Percentiles rank a stretch among this genome's conserved stretches.
These are phyloP conservation scores for Ptychoptera contaminata DNA, from an alignment of 2,888 invertebrate genomes.

Conservation along the genomic window DNA sequence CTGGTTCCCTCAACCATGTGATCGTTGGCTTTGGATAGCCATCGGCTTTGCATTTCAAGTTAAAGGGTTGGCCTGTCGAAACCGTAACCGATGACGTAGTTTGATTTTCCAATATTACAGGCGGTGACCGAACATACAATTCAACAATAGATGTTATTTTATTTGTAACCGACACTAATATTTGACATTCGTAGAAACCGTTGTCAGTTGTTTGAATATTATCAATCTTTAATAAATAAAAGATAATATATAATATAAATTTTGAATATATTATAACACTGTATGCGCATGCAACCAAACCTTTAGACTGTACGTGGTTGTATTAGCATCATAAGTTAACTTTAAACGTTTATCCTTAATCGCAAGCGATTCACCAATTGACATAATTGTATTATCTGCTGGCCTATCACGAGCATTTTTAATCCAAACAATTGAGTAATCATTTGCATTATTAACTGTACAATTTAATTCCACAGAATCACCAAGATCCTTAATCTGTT, in stretches of 20 bases:
- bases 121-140: conserved; percentile 24
- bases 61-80: conserved; percentile 22
- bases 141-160: conserved; percentile 22
- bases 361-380: conserved; percentile 22
- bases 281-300: background rate
- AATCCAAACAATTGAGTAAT: conserved; percentile 24
- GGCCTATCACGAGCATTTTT: conserved; percentile 20
- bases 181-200: conserved; percentile 28
- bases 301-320: background rate
- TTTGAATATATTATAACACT: background rate
- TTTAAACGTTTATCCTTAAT: conserved; percentile 24
- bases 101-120: conserved; percentile 20
- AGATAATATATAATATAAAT: background rate
- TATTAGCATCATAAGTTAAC: conserved; percentile 18
- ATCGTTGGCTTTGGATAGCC: conserved; percentile 63
- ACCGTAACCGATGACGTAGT: conserved; percentile 21
- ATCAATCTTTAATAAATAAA: conserved; percentile 8
- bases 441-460: conserved; percentile 25
- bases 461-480: conserved; percentile 26
- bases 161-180: conserved; percentile 22
- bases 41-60: conserved; percentile 51
- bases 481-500: conserved; percentile 16
- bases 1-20: conserved; percentile 48
- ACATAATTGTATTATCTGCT: conserved; percentile 22
- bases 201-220: conserved; percentile 25